Conservation (phyloP, 2,797 vertebrate genomes). For the Denticeps clupeoides region DNA sequence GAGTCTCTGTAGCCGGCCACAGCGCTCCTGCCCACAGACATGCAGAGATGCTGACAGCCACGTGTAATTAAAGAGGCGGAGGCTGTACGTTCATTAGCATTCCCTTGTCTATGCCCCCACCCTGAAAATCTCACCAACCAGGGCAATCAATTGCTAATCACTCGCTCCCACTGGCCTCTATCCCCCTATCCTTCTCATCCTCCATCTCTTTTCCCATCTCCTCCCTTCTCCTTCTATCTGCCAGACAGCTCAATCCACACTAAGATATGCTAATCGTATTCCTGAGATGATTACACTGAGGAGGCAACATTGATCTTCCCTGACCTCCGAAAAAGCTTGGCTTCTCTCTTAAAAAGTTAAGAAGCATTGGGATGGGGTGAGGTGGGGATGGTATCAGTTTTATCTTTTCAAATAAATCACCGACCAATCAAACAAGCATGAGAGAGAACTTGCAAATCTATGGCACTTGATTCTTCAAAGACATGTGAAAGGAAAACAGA, state of each 20-base stretch:
- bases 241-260: slow-evolving; percentile 54
- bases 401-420: neutral
- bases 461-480: too few relatives aligned
- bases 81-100: slow-evolving; percentile 34
- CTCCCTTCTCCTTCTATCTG: slow-evolving; percentile 31
- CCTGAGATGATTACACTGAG: slow-evolving; percentile 55
- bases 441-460: neutral
- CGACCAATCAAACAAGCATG: neutral
- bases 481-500: too few relatives aligned
- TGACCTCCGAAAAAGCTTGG: slow-evolving; percentile 56
- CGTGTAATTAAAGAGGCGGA: slow-evolving; percentile 30
- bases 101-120: slow-evolving; percentile 21
- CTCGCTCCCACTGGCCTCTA: slow-evolving; percentile 13
- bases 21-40: slow-evolving; percentile 17
- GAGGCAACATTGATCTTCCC: slow-evolving; percentile 64
- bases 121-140: slow-evolving; percentile 21
- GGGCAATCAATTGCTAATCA: slow-evolving; percentile 45
- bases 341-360: slow-evolving; percentile 25
- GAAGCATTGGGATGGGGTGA: neutral
- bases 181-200: slow-evolving; percentile 19
- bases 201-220: slow-evolving; percentile 13
- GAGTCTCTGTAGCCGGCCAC: neutral
- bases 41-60: slow-evolving; percentile 29
- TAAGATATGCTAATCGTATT: slow-evolving; percentile 69
- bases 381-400: slow-evolving; percentile 1